Base-by-base conservation (phyloP, 2,113 vertebrate genomes). In the Heliornis fulica region DNA sequence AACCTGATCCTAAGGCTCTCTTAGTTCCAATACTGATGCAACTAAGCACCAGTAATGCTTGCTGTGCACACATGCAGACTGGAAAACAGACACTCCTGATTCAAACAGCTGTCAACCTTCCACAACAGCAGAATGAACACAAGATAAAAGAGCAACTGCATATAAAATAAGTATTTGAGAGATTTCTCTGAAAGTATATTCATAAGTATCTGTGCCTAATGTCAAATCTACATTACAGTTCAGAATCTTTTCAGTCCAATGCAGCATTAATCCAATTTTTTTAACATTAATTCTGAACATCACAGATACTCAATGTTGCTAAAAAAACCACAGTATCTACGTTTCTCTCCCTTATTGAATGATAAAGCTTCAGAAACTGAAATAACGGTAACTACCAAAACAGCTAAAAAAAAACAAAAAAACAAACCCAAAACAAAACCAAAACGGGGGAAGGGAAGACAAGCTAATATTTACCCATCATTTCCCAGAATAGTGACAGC, bases 401-500 rank as follows among this genome's bases (percentile, higher is more conserved):
- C 2, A 15, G n/a, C 2, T 76, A 25, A 23, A 83, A 75, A 8
- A 65, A 74, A 14, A 41, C n/a, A n/a, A n/a, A n/a, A n/a, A n/a
- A n/a, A n/a, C n/a, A n/a, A n/a, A n/a, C n/a, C n/a, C n/a, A n/a
- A n/a, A n/a, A n/a, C n/a, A n/a, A n/a, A n/a, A n/a, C n/a, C n/a
- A 18, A 3, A 4, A 4, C 2, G 2, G 4, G 4, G 3, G 46
- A 46, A 46, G 46, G 15, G 2, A 5, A 41, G 25, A 17, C 3
- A 51, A 66, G 15, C 25, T 28, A 40, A 26, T 40, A 50, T 85
- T 66, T 53, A 75, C 6, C 15, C 9, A 57, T 57, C 1, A 1
- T 46, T 82, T 53, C 50, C 74, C 21, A 85, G 15, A 70, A 71
- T 5, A 10, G 3, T 13, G 19, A 88, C 69, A 68, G 19, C 11